Evolutionary conservation across 2,113 vertebrate species (phyloP).

Genomic region (Ctenomys sociabilis): DNA sequence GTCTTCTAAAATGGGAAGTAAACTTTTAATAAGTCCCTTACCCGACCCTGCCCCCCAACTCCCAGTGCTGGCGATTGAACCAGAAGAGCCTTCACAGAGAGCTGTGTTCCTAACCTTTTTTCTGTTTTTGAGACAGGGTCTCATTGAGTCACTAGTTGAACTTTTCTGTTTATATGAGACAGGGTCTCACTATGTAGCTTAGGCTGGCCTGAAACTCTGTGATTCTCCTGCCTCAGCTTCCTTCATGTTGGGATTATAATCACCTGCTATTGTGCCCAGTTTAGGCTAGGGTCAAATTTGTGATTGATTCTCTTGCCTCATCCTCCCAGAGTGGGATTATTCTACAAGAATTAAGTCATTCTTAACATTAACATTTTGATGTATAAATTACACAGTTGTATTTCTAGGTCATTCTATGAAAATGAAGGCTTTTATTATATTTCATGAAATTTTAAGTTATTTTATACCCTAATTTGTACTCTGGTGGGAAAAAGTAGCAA

Average conservation of each 20-base stretch:
- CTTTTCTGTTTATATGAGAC: neutral
- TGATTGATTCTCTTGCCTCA: neutral
- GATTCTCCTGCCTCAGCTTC: neutral
- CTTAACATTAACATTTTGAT: neutral
- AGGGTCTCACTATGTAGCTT: neutral
- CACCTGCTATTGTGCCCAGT: neutral
- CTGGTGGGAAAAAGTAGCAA: neutral
- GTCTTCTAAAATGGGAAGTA: neutral
- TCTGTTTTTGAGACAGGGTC: neutral
- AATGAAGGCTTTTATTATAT: neutral
- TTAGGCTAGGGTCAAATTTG: neutral
- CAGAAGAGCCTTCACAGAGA: neutral
- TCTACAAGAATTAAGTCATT: neutral
- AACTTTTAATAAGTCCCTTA: neutral
- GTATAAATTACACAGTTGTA: neutral
- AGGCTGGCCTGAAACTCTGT: neutral
- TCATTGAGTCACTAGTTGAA: neutral
- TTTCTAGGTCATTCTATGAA: slow-evolving; percentile 31
- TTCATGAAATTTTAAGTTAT: slow-evolving; percentile 1
- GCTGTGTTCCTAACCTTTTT: neutral
- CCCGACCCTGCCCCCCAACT: no score
- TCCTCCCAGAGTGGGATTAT: neutral
- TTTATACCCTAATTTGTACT: neutral
- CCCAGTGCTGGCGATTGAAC: neutral
- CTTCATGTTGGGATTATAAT: neutral